These are phyloP conservation scores for Pomatorhinus ruficollis DNA, from an alignment of 2,113 vertebrate genomes.

Conservation along the genomic window DNA sequence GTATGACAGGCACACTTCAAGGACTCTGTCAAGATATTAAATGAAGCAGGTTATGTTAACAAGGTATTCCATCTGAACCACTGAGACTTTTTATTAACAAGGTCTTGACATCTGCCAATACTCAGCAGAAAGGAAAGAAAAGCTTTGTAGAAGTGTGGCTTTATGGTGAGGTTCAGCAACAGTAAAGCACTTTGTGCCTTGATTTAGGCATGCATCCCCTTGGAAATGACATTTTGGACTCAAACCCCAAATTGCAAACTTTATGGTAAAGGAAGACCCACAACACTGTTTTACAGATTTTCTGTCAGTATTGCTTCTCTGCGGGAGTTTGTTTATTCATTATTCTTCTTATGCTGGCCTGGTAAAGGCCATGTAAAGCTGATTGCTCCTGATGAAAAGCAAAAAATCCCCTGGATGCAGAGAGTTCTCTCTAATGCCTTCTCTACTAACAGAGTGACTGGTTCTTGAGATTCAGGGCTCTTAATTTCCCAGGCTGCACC, in stretches of 20 bases:
- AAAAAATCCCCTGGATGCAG: neutral
- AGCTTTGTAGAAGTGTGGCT: neutral
- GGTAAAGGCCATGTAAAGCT: neutral
- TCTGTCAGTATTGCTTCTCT: neutral
- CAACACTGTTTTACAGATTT: neutral
- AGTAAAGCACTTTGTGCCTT: neutral
- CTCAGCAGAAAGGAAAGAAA: neutral
- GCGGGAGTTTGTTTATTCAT: neutral
- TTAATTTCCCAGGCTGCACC: conserved; percentile 4
- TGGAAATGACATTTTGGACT: neutral
- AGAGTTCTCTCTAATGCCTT: neutral
- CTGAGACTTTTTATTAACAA: neutral
- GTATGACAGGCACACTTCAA: neutral
- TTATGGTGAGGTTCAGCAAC: neutral
- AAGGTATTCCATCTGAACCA: neutral
- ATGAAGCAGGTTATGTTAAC: neutral
- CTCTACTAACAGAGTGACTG: neutral
- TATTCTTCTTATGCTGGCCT: neutral
- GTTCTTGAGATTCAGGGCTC: neutral
- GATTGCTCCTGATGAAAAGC: neutral
- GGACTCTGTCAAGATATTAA: neutral
- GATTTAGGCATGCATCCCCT: neutral
- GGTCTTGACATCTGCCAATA: neutral
- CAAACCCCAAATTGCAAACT: neutral
- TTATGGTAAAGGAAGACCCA: neutral